These are phyloP conservation scores for Cantharis rustica DNA, from an alignment of 2,888 invertebrate genomes.

Conservation along the genomic window DNA sequence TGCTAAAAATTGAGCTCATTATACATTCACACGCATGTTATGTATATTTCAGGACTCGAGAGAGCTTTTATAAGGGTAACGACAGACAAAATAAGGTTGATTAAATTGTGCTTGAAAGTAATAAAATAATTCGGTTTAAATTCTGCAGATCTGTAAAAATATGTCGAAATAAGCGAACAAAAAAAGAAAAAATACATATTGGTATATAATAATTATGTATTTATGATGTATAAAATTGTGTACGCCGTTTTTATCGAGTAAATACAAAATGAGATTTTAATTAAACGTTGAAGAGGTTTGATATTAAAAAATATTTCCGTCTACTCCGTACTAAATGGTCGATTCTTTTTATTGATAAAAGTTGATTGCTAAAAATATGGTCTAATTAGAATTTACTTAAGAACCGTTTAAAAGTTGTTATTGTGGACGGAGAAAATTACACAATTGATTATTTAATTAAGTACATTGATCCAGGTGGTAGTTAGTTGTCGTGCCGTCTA, in stretches of 20 bases:
- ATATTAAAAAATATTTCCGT: neutral
- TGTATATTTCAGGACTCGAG: neutral
- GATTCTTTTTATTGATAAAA: neutral
- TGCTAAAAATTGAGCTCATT: neutral
- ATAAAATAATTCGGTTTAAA: neutral
- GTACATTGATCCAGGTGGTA: slow-evolving; percentile 50
- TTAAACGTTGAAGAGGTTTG: neutral
- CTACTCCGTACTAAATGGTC: neutral
- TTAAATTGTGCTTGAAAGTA: neutral
- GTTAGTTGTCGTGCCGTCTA: slow-evolving; percentile 53
- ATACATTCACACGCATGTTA: neutral
- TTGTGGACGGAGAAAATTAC: slow-evolving; percentile 34
- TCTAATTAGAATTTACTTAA: neutral
- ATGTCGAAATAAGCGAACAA: neutral
- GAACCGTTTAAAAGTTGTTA: slow-evolving; percentile 7
- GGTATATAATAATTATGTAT: too few relatives aligned
- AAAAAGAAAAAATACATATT: neutral
- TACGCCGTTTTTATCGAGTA: neutral
- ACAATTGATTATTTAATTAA: slow-evolving; percentile 56
- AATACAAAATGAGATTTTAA: neutral
- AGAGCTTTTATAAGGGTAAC: neutral
- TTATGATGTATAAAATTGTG: neutral
- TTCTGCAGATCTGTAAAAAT: neutral
- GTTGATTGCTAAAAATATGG: neutral
- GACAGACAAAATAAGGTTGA: neutral